phyloP scores from a whole-genome alignment of 2,797 vertebrate species.

The Sus cebifrons region DNA sequence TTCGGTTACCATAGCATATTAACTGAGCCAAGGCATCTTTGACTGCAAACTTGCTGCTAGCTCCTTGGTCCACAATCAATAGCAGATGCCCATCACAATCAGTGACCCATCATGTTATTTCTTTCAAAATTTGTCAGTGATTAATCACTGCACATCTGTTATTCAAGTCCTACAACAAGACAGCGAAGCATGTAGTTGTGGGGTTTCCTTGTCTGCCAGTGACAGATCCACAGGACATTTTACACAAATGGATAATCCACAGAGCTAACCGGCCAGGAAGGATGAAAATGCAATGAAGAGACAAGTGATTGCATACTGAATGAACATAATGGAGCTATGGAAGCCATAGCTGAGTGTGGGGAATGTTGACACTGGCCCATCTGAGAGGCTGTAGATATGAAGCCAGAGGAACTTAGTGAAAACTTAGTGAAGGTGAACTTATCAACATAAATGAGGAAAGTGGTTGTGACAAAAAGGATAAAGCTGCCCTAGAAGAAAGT shows the following conservation, averaged over 20 bases:
- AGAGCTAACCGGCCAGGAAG: background rate
- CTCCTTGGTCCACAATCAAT: background rate
- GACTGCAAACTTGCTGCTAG: background rate
- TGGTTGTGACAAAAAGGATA: constrained; percentile 1
- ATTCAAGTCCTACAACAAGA: background rate
- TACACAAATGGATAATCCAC: background rate
- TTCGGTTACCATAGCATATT: background rate
- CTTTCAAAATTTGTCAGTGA: background rate
- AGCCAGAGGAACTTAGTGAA: background rate
- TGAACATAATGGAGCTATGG: background rate
- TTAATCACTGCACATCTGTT: background rate
- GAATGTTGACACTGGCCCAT: background rate
- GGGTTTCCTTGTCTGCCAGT: background rate
- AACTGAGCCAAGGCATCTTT: background rate
- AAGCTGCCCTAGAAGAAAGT: constrained; percentile 27
- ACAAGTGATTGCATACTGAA: background rate
- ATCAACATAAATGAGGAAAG: background rate
- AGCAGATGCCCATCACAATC: background rate
- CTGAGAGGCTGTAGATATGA: background rate
- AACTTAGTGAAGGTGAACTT: background rate
- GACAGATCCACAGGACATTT: background rate
- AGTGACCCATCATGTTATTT: background rate
- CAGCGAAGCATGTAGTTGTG: background rate
- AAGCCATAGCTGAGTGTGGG: background rate
- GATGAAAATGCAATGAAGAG: background rate